These are phyloP conservation scores for Aphelinus atriplicis DNA, from an alignment of 1,140 invertebrate genomes.

Conservation along the genomic window DNA sequence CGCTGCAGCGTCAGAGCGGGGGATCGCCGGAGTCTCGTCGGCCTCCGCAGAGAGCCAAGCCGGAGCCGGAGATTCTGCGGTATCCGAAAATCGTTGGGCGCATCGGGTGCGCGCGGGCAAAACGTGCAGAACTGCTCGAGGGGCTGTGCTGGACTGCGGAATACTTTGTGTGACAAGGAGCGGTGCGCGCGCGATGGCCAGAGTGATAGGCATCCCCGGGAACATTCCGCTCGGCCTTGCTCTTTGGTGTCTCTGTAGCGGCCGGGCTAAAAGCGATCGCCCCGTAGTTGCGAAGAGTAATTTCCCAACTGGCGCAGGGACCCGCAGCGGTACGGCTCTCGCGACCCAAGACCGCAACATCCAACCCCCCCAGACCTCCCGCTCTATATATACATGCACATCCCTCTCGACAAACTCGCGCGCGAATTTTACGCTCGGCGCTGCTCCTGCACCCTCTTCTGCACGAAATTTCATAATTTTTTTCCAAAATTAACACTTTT, in stretches of 20 bases:
- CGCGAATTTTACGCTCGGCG: constrained; percentile 25
- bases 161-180: constrained; percentile 19
- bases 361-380: not conserved
- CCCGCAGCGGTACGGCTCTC: not conserved
- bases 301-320: constrained; percentile 3
- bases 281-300: not conserved
- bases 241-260: too few species aligned
- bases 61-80: not conserved
- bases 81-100: constrained; percentile 15
- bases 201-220: not conserved
- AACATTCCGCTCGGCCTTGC: constrained; percentile 3
- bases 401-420: not conserved
- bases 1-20: not conserved
- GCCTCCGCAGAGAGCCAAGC: not conserved
- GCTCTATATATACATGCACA: not conserved
- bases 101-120: not conserved
- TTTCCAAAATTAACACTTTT: constrained; percentile 25
- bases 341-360: not conserved
- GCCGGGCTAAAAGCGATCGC: constrained; percentile 6
- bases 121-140: constrained; percentile 11
- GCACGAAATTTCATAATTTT: not conserved
- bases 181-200: not conserved
- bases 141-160: constrained; percentile 5
- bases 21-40: not conserved
- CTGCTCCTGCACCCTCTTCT: not conserved